These are phyloP conservation scores for Capitella teleta DNA, from an alignment of 1,140 invertebrate species.

Conservation along the genomic window DNA sequence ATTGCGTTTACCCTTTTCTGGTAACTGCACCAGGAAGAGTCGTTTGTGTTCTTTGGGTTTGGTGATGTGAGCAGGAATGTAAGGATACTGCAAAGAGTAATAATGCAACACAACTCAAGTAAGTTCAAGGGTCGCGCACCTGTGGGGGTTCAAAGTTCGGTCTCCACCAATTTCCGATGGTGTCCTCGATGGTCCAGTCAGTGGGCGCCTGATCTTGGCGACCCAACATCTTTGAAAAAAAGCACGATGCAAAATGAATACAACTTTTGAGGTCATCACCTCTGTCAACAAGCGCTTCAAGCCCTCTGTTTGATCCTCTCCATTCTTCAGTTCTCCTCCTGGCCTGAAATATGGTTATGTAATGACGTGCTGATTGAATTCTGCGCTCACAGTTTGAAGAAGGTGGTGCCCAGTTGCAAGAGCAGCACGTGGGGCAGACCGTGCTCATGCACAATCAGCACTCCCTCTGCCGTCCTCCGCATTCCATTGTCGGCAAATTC, in stretches of 20 bases:
- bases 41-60: conserved; percentile 99
- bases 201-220: conserved; percentile 92
- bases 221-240: conserved; percentile 66
- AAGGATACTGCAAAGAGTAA: conserved; percentile 66
- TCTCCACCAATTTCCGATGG: conserved; percentile 99
- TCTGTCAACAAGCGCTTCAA: conserved; percentile 71
- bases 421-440: conserved; percentile 93
- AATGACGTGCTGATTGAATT: no score
- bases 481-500: conserved; percentile 98
- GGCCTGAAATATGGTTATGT: no score
- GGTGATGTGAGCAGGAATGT: conserved; percentile 96
- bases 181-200: conserved; percentile 97
- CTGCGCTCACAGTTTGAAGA: conserved; percentile 87
- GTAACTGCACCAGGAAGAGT: conserved; percentile 93
- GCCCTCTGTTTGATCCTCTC: conserved; percentile 95
- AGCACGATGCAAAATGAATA: no score
- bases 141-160: conserved; percentile 99
- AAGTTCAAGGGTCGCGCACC: no score
- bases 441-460: conserved; percentile 95
- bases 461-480: conserved; percentile 92
- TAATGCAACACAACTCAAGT: no score
- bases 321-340: conserved; percentile 92
- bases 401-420: conserved; percentile 93
- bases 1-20: conserved; percentile 94
- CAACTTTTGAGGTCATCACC: no score